A percentile compares a stretch with the other conserved stretches of the same genome.
Evolutionary conservation across 1,140 invertebrate genomes (phyloP).

Genomic region (Atopsyche davidsoni): DNA sequence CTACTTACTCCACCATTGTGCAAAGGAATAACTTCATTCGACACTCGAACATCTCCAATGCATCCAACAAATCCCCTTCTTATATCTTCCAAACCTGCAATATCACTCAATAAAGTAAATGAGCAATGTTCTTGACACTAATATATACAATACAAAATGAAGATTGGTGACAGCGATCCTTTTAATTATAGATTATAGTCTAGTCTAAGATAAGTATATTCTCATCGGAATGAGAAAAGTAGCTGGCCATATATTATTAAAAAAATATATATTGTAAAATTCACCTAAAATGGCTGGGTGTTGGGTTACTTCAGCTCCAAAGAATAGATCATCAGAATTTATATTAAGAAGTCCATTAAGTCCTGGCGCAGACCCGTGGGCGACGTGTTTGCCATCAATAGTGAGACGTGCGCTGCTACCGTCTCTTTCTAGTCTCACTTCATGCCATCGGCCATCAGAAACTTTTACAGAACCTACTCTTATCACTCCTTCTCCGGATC

Average conservation of each 20-base stretch:
- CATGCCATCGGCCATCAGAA: constrained; percentile 83
- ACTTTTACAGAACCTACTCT: constrained; percentile 64
- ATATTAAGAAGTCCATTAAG: constrained; percentile 74
- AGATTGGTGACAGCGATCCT: too few species aligned
- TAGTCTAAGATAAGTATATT: too few species aligned
- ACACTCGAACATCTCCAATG: constrained; percentile 77
- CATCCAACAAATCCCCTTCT: constrained; percentile 79
- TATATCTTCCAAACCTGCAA: constrained; percentile 61
- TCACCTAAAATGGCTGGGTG: constrained; percentile 52
- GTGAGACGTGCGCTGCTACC: constrained; percentile 66
- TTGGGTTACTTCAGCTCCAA: constrained; percentile 72
- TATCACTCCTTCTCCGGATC: constrained; percentile 76
- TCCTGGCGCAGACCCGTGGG: constrained; percentile 71
- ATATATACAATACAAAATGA: too few species aligned
- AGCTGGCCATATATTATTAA: too few species aligned
- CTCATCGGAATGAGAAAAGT: too few species aligned
- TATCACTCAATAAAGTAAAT: too few species aligned
- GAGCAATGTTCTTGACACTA: too few species aligned
- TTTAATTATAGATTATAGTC: too few species aligned
- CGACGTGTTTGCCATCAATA: constrained; percentile 66
- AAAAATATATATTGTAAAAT: neutral
- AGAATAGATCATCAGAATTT: constrained; percentile 69
- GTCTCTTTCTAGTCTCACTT: constrained; percentile 68
- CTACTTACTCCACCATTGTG: constrained; percentile 54
- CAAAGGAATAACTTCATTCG: constrained; percentile 65